phyloP scores from a whole-genome alignment of 2,888 invertebrate genomes.

The Subacronicta megacephala region DNA sequence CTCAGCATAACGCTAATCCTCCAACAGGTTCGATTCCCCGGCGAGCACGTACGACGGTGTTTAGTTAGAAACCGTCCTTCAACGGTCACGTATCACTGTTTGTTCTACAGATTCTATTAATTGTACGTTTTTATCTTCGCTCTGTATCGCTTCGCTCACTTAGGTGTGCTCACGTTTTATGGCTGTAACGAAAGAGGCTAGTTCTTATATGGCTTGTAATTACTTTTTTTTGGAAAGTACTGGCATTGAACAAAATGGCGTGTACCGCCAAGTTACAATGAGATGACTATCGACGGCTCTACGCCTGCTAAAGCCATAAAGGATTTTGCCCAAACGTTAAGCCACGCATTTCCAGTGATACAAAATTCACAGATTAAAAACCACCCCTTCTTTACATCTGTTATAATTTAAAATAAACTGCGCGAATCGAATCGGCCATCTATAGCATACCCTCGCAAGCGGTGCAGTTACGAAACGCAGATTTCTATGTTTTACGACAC shows the following conservation, averaged over 20 bases:
- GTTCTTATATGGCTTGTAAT: constrained; percentile 14
- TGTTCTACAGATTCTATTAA: constrained; percentile 60
- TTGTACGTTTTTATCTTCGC: constrained; percentile 49
- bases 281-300: too few species aligned
- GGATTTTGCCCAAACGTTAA: constrained; percentile 10
- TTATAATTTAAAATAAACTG: constrained; percentile 88
- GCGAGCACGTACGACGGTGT: constrained; percentile 63
- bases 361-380: constrained; percentile 68
- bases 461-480: constrained; percentile 71
- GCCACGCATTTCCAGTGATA: constrained; percentile 55
- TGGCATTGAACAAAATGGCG: constrained; percentile 10
- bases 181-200: constrained; percentile 28
- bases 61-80: constrained; percentile 57
- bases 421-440: constrained; percentile 84
- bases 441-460: constrained; percentile 62
- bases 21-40: constrained; percentile 61
- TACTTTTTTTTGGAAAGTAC: constrained; percentile 22
- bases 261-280: neutral
- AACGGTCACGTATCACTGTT: constrained; percentile 63
- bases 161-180: constrained; percentile 49
- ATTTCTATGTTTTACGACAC: constrained; percentile 79
- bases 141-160: constrained; percentile 39
- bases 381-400: constrained; percentile 70
- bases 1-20: constrained; percentile 72
- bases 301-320: neutral